Base-by-base conservation (phyloP, 2,797 vertebrate genomes). In the Falco columbarius region DNA sequence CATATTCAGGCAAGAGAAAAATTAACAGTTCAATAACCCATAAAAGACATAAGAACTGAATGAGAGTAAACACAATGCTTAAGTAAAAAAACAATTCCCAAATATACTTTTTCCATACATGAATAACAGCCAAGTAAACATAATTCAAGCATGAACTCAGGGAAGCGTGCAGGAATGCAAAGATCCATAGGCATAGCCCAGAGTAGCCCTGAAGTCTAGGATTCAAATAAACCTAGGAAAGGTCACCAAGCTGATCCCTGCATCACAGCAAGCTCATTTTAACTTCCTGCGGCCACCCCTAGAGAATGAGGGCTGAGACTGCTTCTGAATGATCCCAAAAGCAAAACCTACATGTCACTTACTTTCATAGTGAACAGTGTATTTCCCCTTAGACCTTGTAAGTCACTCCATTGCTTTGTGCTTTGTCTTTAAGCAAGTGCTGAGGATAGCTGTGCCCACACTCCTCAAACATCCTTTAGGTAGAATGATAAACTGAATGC, bases 181-280 rank as follows among this genome's bases (percentile, higher is more conserved):
- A 70, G 58, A 66, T 49, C 55, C 36, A 24, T 4, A 15, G 3
- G 65, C 73, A 88, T 3, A 42, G 47, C 59, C 74, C 58, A 84
- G 63, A 81, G 86, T 77, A 93, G 71, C 86, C 83, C 86, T 65
- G 63, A 85, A 92, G 77, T 40, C 51, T 19, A 30, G 13, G 67
- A 81, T 34, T 90, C 88, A 93, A 86, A 88, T 79, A 51, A 81
- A 74, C 30, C n/a, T 32, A 46, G 40, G 22, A 89, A 95, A 95
- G 79, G 89, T 96, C 93, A 92, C 40, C 26, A 12, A 47, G 74
- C 52, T 52, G 59, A 75, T 66, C 66, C 51, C 59, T 70, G 55
- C 32, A 38, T 49, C 1, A 0, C 8, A 51, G 66, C 14, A 47
- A 81, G 79, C 54, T 89, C 4, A 0, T 71, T 85, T 81, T 12